Percentiles rank a stretch among this genome's conserved stretches.
phyloP scores from a whole-genome alignment of 2,113 vertebrate genomes.

The Zosterops japonicus region DNA sequence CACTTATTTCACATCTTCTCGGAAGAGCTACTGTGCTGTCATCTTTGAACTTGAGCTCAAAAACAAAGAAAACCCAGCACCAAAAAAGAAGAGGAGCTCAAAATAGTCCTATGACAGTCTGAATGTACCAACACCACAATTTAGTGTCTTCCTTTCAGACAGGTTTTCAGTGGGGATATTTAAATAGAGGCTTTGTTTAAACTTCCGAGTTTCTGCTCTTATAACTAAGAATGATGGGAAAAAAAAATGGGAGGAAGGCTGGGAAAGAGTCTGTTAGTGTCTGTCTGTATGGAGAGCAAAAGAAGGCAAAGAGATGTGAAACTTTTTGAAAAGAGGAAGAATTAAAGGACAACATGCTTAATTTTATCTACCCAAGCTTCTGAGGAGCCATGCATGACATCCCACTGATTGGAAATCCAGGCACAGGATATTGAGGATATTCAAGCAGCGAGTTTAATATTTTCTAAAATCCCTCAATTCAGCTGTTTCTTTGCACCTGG shows the following conservation, averaged over 20 bases:
- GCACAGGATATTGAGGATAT: not conserved
- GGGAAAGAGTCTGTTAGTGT: not conserved
- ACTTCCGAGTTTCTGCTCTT: not conserved
- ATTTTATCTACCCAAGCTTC: not conserved
- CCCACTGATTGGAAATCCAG: accelerated
- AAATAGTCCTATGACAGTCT: not conserved
- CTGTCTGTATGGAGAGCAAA: not conserved
- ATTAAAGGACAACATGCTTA: not conserved
- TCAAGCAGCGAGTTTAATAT: not conserved
- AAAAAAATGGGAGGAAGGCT: not conserved
- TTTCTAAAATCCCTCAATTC: not conserved
- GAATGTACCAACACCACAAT: not conserved
- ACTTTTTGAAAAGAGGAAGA: not conserved
- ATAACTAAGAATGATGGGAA: not conserved
- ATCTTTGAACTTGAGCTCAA: slow-evolving; percentile 11
- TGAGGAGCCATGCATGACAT: not conserved
- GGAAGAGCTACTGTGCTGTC: not conserved
- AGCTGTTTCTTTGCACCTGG: not conserved
- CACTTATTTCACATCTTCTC: not conserved
- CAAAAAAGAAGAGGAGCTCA: not conserved
- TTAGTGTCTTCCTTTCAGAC: not conserved
- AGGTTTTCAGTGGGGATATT: not conserved
- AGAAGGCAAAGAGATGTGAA: not conserved
- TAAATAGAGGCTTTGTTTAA: not conserved
- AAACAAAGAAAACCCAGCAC: not conserved